Evolutionary conservation across 2,888 invertebrate species (phyloP).

Genomic region (Galeopsomyia nigrocyanea): DNA sequence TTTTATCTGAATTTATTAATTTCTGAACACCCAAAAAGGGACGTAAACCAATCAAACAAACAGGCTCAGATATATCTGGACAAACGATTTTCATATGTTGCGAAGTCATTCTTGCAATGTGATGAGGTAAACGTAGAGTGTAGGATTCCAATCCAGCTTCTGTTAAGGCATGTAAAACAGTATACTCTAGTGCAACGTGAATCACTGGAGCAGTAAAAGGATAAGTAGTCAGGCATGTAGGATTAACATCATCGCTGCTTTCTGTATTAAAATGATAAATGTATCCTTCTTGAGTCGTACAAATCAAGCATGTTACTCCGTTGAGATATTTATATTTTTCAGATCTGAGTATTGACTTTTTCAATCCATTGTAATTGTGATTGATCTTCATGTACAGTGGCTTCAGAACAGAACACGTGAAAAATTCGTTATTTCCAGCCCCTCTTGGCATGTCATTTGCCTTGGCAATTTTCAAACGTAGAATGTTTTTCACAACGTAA

Average conservation of each 20-base stretch:
- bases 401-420: conserved; percentile 70
- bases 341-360: conserved; percentile 70
- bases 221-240: conserved; percentile 69
- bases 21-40: conserved; percentile 77
- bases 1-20: conserved; percentile 70
- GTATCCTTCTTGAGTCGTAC: conserved; percentile 79
- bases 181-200: conserved; percentile 77
- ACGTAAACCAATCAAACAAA: conserved; percentile 77
- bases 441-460: conserved; percentile 65
- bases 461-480: conserved; percentile 70
- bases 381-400: conserved; percentile 66
- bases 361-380: conserved; percentile 55
- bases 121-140: conserved; percentile 74
- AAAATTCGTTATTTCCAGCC: conserved; percentile 70
- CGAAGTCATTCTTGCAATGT: conserved; percentile 71
- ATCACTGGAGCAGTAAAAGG: conserved; percentile 81
- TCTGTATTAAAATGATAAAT: conserved; percentile 76
- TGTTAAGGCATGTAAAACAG: conserved; percentile 81
- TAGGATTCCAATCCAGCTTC: conserved; percentile 84
- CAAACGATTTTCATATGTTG: conserved; percentile 70
- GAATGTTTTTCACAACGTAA: conserved; percentile 68
- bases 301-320: conserved; percentile 76
- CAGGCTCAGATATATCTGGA: conserved; percentile 74
- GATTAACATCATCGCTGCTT: conserved; percentile 51
- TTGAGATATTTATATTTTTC: conserved; percentile 72